A percentile compares a stretch with the other conserved stretches of the same genome.
phyloP scores from a whole-genome alignment of 2,797 vertebrate species.

The Scarus forsteni region DNA sequence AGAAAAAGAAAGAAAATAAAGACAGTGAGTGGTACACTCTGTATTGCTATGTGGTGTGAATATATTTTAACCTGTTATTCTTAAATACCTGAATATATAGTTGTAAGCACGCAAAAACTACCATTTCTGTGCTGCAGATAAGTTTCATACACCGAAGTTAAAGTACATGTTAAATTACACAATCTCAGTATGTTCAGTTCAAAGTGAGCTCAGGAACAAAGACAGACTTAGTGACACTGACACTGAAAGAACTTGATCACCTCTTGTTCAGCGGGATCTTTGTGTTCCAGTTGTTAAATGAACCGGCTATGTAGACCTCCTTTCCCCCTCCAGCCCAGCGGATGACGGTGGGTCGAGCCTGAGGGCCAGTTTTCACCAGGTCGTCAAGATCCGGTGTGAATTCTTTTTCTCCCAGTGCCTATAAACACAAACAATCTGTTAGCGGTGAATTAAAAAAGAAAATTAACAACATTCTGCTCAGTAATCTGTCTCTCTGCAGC shows the following conservation, averaged over 20 bases:
- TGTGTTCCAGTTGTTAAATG: constrained; percentile 95
- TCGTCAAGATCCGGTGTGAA: constrained; percentile 93
- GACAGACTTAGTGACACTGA: not conserved
- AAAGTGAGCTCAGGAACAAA: not conserved
- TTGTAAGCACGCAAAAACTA: too few relatives aligned
- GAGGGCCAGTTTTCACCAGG: constrained; percentile 88
- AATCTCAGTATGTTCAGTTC: not conserved
- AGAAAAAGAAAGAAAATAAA: constrained; percentile 31
- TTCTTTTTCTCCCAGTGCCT: constrained; percentile 88
- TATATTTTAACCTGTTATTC: too few relatives aligned
- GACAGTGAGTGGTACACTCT: not conserved
- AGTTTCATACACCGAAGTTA: too few relatives aligned
- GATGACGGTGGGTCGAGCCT: constrained; percentile 96
- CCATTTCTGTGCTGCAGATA: too few relatives aligned
- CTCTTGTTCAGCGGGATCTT: constrained; percentile 99
- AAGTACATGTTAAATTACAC: too few relatives aligned
- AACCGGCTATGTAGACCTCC: constrained; percentile 96
- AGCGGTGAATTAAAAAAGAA: not conserved
- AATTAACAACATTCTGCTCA: not conserved
- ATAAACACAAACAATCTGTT: constrained; percentile 7
- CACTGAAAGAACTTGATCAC: constrained; percentile 66
- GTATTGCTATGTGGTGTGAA: too few relatives aligned
- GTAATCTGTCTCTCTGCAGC: not conserved
- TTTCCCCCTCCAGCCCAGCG: constrained; percentile 96
- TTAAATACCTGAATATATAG: too few relatives aligned